Evolutionary conservation across 2,113 vertebrate species (phyloP), one percentile per base, ranked within the genome.

Genomic region (Neolamprologus falcicula): DNA sequence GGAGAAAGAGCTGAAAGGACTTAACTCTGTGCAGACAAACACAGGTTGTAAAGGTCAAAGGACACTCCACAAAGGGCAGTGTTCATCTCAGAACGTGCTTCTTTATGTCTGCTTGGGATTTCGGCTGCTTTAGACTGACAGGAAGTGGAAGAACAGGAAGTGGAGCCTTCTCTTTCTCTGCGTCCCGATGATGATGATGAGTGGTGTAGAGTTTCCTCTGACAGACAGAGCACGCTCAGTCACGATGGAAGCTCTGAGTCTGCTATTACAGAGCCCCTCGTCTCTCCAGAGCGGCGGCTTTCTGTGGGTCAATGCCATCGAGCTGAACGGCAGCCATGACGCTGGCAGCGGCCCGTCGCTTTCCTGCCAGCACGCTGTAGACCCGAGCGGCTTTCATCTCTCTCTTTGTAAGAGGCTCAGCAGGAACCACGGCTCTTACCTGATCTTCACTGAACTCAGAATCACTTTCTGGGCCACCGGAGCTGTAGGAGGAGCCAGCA

Each of bases 351-450:
- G 71, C 83, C 78, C 80, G 59, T 24, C 47, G 79, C 92, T 90
- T 84, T 71, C 26, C 86, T 95, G 94, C 95, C 96, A 96, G 88
- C 53, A 55, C 3, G 63, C 80, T 85, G 66, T n/a, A 54, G 52
- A 26, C 42, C 79, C 4, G 54, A 55, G 71, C n/a, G 3, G 78
- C 68, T 92, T 87, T 86, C 50, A 78, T 88, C 83, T 92, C 87
- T 83, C 86, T 84, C 89, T 86, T 90, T 88, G 82, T 87, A 91
- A 88, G 80, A 31, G 54, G 84, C 86, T 76, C 80, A 78, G 88
- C 59, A 54, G 66, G 92, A 93, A 73, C 66, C 83, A 66, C 83
- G 2, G 33, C 61, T 37, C 76, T 47, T 61, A 93, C 91, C 92
- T 94, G 87, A 86, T 93, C 88, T 93, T 87, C 73, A 90, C 73